These are phyloP conservation scores for Bryconaethiops microstoma DNA, from an alignment of 2,797 vertebrate species.

Conservation along the genomic window DNA sequence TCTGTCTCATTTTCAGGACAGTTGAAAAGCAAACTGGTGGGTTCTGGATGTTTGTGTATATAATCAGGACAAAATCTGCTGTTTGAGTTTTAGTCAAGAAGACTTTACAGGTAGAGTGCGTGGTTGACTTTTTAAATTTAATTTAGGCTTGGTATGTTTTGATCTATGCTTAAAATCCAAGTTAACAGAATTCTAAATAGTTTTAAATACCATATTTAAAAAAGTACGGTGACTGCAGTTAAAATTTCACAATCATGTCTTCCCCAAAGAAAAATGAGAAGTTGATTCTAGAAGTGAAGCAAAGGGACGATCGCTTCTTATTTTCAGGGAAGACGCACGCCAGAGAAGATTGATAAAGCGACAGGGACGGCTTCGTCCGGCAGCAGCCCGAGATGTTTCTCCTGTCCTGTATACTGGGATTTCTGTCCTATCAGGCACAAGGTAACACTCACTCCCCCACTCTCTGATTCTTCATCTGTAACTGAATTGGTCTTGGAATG, in stretches of 20 bases:
- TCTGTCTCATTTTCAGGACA: neutral
- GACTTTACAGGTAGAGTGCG: neutral
- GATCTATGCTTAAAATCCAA: neutral
- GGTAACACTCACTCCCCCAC: conserved; percentile 47
- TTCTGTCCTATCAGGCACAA: conserved; percentile 42
- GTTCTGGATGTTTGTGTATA: neutral
- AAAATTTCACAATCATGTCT: conserved; percentile 37
- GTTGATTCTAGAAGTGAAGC: conserved; percentile 35
- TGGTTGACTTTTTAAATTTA: neutral
- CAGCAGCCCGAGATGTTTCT: conserved; percentile 49
- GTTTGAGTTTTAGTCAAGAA: neutral
- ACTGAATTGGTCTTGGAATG: neutral
- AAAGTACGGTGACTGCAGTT: neutral
- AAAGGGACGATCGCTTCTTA: conserved; percentile 41
- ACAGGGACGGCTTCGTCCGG: neutral
- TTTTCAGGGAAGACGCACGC: conserved; percentile 37
- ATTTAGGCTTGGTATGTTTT: neutral
- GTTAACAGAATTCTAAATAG: neutral
- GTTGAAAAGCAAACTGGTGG: neutral
- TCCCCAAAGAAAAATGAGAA: conserved; percentile 60
- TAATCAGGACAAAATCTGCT: neutral
- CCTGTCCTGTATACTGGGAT: conserved; percentile 39
- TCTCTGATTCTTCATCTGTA: neutral
- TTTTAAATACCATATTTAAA: neutral
- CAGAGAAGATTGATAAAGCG: conserved; percentile 28